A percentile compares a stretch with the other conserved stretches of the same genome.
phyloP scores from a whole-genome alignment of 1,140 invertebrate species.

The Bombus turneri region DNA sequence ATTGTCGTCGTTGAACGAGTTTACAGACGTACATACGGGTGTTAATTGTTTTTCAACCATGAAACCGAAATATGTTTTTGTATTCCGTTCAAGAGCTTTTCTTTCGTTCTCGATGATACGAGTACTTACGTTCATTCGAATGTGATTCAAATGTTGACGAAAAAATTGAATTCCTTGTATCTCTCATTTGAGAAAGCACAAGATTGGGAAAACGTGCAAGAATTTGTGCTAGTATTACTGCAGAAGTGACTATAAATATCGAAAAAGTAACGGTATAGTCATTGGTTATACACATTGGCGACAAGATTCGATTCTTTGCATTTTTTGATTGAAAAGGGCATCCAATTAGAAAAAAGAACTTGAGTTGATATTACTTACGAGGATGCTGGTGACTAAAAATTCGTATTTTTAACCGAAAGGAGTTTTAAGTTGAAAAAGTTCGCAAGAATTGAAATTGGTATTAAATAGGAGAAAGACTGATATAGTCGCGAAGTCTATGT shows the following conservation, averaged over 20 bases:
- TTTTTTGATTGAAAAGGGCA: no score
- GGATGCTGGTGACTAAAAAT: neutral
- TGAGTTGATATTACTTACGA: neutral
- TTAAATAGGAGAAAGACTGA: neutral
- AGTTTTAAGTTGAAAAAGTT: neutral
- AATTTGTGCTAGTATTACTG: neutral
- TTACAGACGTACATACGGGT: conserved; percentile 11
- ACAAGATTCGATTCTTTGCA: neutral
- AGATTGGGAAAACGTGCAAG: neutral
- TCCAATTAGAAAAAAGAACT: neutral
- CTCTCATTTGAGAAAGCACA: neutral
- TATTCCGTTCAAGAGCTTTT: conserved; percentile 14
- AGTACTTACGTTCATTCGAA: conserved; percentile 19
- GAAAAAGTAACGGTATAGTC: neutral
- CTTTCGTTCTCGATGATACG: conserved; percentile 33
- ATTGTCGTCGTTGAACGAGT: conserved; percentile 20
- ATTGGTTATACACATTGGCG: neutral
- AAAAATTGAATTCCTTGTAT: neutral
- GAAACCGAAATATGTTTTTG: neutral
- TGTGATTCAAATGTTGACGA: conserved; percentile 14
- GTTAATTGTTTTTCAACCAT: conserved; percentile 20
- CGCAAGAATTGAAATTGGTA: no score
- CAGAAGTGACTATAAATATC: neutral
- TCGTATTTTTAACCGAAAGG: neutral
- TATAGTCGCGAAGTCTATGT: neutral